Evolutionary conservation across 2,113 vertebrate genomes (phyloP).

Genomic region (Anolis sagrei): DNA sequence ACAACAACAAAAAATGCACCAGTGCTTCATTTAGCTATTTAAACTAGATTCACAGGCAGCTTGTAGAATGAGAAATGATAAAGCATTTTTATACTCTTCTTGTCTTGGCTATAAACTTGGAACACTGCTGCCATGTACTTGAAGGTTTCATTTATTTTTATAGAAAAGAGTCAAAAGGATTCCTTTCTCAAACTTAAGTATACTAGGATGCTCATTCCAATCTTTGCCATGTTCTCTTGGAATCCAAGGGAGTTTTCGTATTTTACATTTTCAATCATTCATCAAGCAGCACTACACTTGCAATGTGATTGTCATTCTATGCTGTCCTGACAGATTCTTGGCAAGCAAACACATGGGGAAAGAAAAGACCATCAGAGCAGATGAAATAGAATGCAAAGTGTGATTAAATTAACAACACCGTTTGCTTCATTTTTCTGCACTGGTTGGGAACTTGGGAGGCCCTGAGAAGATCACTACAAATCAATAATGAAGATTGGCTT

Average conservation of each 20-base stretch:
- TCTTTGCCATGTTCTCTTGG: background rate
- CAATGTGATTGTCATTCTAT: background rate
- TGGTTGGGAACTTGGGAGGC: background rate
- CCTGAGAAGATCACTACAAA: background rate
- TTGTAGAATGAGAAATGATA: background rate
- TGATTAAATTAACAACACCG: background rate
- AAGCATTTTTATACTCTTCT: background rate
- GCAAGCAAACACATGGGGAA: background rate
- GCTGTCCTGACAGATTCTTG: background rate
- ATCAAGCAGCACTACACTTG: background rate
- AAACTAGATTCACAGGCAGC: too few relatives aligned
- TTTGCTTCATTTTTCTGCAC: constrained; percentile 28
- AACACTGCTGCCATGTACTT: too few relatives aligned
- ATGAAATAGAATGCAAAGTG: background rate
- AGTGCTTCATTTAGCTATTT: background rate
- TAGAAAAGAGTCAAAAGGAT: background rate
- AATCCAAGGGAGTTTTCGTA: background rate
- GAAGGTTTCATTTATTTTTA: background rate
- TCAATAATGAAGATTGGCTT: background rate
- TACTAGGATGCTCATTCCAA: background rate
- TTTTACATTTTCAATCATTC: background rate
- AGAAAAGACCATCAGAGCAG: background rate
- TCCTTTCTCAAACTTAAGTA: background rate
- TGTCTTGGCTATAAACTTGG: background rate
- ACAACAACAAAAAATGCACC: too few relatives aligned